Percentiles rank a stretch among this genome's conserved stretches.
phyloP scores from a whole-genome alignment of 2,797 vertebrate genomes.

The Rhynchotus rufescens region DNA sequence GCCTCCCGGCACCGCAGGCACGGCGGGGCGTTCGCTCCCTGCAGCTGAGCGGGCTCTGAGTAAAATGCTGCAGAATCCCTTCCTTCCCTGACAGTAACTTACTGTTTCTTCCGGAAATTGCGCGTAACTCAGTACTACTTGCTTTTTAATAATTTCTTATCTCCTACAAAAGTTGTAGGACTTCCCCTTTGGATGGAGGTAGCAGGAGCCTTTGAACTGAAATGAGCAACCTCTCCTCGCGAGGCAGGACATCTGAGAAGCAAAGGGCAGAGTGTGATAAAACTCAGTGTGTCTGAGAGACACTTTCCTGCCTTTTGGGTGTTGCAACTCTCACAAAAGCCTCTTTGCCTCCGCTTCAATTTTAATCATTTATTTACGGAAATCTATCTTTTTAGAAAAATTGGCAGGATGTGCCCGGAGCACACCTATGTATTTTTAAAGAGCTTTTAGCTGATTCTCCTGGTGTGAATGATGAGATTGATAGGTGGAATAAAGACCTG shows the following conservation, averaged over 20 bases:
- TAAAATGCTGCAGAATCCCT: background rate
- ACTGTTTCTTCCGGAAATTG: background rate
- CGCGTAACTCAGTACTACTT: background rate
- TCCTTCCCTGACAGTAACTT: background rate
- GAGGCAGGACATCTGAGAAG: background rate
- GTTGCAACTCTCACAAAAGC: background rate
- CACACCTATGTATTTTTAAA: constrained; percentile 33
- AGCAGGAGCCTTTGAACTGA: background rate
- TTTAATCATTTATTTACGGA: constrained; percentile 51
- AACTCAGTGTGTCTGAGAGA: background rate
- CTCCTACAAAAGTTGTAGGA: background rate
- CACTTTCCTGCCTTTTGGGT: background rate
- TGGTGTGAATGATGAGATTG: constrained; percentile 54
- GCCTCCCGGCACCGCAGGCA: background rate
- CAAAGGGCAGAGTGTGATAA: background rate
- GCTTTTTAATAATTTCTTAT: background rate
- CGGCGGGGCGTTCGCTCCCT: background rate
- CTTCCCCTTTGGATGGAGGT: background rate
- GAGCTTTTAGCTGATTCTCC: constrained; percentile 57
- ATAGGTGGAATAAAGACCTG: constrained; percentile 35
- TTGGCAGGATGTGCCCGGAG: background rate
- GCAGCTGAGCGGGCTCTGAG: background rate
- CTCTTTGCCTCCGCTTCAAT: constrained; percentile 18
- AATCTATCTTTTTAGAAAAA: constrained; percentile 32
- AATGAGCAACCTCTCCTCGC: background rate